Evolutionary conservation across 2,113 vertebrate species (phyloP).

Genomic region (Phoenicopterus ruber): DNA sequence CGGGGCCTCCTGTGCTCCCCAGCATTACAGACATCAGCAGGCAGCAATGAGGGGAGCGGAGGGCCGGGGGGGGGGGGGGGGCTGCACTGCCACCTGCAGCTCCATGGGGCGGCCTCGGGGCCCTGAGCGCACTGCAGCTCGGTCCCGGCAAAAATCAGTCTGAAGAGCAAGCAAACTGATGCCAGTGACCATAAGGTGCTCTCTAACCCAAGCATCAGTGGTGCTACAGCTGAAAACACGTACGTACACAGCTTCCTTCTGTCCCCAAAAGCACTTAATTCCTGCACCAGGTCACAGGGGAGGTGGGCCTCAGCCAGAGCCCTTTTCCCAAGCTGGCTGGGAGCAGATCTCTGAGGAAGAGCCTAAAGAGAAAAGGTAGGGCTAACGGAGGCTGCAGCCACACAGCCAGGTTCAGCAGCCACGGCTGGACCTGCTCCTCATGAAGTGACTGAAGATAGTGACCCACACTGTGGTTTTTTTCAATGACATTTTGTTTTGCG

Average conservation of each 20-base stretch:
- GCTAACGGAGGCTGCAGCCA: not conserved
- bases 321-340: not conserved
- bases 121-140: no score
- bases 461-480: not conserved
- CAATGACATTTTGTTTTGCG: fast-evolving
- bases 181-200: not conserved
- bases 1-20: not conserved
- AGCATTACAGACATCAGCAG: not conserved
- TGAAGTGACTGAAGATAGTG: no score
- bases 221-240: no score
- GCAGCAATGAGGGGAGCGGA: not conserved
- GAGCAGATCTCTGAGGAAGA: fast-evolving
- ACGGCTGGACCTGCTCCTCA: fast-evolving
- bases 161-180: no score
- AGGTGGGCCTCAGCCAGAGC: not conserved
- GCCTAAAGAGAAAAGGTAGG: fast-evolving
- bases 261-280: not conserved
- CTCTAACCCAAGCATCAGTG: no score
- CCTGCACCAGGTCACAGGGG: not conserved
- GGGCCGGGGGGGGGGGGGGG: not conserved
- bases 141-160: not conserved
- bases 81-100: not conserved
- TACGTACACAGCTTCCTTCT: not conserved
- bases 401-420: fast-evolving
- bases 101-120: not conserved